Evolutionary conservation across 2,888 invertebrate species (phyloP).

Genomic region (Cetonia aurata): DNA sequence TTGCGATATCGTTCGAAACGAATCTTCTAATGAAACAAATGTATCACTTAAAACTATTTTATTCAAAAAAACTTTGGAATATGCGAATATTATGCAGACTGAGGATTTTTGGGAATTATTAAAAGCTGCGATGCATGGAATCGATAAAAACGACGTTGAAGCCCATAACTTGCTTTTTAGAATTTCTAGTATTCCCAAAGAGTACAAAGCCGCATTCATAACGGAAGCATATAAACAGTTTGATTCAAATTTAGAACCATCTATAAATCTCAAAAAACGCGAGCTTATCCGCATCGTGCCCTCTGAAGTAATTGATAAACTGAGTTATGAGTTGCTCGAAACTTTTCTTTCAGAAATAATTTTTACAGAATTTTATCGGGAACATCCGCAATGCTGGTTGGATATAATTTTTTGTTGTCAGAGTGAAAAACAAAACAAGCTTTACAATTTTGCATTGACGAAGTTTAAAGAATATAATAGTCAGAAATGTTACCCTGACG

Average conservation of each 20-base stretch:
- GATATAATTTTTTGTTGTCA: conserved; percentile 5
- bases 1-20: conserved; percentile 7
- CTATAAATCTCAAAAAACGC: conserved; percentile 3
- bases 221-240: conserved; percentile 17
- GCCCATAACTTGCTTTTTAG: conserved; percentile 14
- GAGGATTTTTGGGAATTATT: conserved; percentile 6
- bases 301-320: neutral
- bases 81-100: neutral
- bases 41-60: conserved; percentile 19
- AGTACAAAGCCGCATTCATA: conserved; percentile 9
- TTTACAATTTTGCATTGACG: conserved; percentile 13
- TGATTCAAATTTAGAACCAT: neutral
- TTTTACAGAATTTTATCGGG: neutral
- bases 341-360: conserved; percentile 11
- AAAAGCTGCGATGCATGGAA: conserved; percentile 19
- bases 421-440: neutral
- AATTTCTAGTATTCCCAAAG: neutral
- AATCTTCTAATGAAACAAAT: conserved; percentile 16
- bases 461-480: conserved; percentile 1
- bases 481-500: neutral
- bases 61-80: conserved; percentile 30
- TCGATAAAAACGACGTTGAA: conserved; percentile 14
- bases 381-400: conserved; percentile 1
- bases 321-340: neutral
- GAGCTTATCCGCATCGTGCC: neutral